Base-by-base conservation (phyloP, 2,888 invertebrate genomes). In the Boloria euphrosyne region DNA sequence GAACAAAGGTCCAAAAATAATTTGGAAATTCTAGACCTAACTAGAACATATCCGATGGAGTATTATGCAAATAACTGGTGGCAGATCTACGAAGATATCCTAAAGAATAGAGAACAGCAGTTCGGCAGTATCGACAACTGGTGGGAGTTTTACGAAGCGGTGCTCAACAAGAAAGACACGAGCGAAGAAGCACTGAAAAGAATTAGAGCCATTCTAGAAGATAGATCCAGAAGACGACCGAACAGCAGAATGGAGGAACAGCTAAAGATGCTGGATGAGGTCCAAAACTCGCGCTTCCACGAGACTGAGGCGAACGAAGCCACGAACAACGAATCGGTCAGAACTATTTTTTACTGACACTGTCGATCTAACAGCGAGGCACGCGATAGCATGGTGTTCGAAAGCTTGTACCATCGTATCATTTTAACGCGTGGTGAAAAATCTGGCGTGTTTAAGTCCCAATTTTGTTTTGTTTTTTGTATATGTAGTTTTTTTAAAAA, bases 41-140 rank as follows among this genome's bases (percentile, higher is more conserved):
- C 89, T 0, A 73, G 87, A 0, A 89, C 89, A 0, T 92, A 92
- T 66, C 92, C 93, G 0, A 70, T 79, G 51, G 82, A 92, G 68
- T 93, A 91, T 66, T 93, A 93, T 75, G 93, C 93, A 0, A 93
- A 93, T 73, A 93, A 93, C 62, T 93, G 92, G 93, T 93, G 93
- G 93, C 74, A 80, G 0, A 93, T 93, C 1, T 93, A 93, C 78
- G 89, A 92, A 68, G 91, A 91, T 22, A 77, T 93, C 0, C 66
- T 93, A 0, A 90, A 85, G 55, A 90, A 79, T 44, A 78, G 93
- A 0, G 90, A 91, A 55, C 82, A 84, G 22, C 92, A 92, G 71
- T 93, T 90, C 76, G 93, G 93, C 0, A 87, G 90, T 0, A 86
- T 93, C 16, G 92, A 92, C 62, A 87, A 87, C 69, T 93, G 93